Percentiles rank a stretch among this genome's conserved stretches.
phyloP scores from a whole-genome alignment of 2,797 vertebrate species.

The Moxostoma hubbsi region DNA sequence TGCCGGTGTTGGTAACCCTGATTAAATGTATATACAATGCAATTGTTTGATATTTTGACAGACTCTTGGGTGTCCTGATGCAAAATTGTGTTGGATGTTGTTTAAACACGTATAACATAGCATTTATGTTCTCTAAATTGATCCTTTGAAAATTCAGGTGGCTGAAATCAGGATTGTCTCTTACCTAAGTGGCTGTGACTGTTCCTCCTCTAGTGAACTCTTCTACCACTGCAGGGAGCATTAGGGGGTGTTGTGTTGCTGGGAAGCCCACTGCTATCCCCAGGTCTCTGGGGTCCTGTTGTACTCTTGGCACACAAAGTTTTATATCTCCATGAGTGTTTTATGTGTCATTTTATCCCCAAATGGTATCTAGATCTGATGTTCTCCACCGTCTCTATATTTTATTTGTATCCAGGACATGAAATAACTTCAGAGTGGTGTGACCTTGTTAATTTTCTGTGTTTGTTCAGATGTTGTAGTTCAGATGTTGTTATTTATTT shows the following conservation, averaged over 20 bases:
- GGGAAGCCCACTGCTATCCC: constrained; percentile 75
- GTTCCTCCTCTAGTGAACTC: constrained; percentile 64
- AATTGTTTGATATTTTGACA: constrained; percentile 67
- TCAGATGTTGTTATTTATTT: constrained; percentile 39
- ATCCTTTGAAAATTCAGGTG: constrained; percentile 63
- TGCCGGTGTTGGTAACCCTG: constrained; percentile 73
- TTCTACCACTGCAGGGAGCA: constrained; percentile 70
- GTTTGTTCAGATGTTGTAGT: constrained; percentile 40
- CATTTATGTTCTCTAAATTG: constrained; percentile 4
- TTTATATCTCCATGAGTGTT: constrained; percentile 73
- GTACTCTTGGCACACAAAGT: constrained; percentile 72
- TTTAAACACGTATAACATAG: not conserved
- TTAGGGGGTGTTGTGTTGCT: constrained; percentile 76
- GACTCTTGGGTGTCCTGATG: constrained; percentile 72
- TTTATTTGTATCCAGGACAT: constrained; percentile 67
- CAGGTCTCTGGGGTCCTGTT: constrained; percentile 72
- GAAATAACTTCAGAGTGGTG: constrained; percentile 74
- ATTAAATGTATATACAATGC: constrained; percentile 62
- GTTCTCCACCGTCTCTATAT: constrained; percentile 68
- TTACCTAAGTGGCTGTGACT: constrained; percentile 77
- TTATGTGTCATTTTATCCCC: constrained; percentile 62
- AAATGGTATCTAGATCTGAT: constrained; percentile 67
- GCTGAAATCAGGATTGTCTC: constrained; percentile 71
- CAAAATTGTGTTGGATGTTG: too few species aligned
- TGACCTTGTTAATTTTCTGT: constrained; percentile 69